These are phyloP conservation scores for Hephaestus fuliginosus DNA, from an alignment of 2,797 vertebrate species.

Conservation along the genomic window DNA sequence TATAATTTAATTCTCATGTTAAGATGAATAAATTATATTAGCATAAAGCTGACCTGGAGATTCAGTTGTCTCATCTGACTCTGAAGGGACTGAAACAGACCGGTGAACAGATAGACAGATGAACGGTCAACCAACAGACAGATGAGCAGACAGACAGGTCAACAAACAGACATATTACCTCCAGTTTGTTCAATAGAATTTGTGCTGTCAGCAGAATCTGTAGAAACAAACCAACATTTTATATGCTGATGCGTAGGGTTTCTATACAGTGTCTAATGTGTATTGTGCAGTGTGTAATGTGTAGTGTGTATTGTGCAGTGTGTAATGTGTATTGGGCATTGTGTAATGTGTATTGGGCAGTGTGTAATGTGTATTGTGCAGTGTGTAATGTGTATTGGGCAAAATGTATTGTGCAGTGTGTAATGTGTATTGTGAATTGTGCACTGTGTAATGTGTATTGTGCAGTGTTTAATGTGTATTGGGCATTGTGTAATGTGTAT, in stretches of 20 bases:
- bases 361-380: too few species aligned
- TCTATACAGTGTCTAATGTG: neutral
- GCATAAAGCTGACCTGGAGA: conserved; percentile 7
- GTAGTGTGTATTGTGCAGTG: neutral
- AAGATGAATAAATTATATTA: neutral
- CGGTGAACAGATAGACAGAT: neutral
- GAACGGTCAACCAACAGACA: too few species aligned
- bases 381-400: too few species aligned
- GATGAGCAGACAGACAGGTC: too few species aligned
- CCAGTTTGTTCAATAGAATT: conserved; percentile 1
- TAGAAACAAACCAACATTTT: neutral
- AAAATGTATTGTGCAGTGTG: too few species aligned
- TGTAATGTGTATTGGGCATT: neutral
- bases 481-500: too few species aligned
- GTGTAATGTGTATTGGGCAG: too few species aligned
- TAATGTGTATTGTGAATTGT: too few species aligned
- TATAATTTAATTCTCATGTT: neutral
- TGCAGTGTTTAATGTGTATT: too few species aligned
- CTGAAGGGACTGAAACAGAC: neutral
- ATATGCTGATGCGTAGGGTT: too few species aligned
- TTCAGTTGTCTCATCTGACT: conserved; percentile 6
- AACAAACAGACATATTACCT: conserved; percentile 9
- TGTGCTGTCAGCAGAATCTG: neutral
- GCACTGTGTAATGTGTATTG: too few species aligned
- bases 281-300: neutral